Evolutionary conservation across 1,140 invertebrate genomes (phyloP).

Genomic region (Venturia canescens): DNA sequence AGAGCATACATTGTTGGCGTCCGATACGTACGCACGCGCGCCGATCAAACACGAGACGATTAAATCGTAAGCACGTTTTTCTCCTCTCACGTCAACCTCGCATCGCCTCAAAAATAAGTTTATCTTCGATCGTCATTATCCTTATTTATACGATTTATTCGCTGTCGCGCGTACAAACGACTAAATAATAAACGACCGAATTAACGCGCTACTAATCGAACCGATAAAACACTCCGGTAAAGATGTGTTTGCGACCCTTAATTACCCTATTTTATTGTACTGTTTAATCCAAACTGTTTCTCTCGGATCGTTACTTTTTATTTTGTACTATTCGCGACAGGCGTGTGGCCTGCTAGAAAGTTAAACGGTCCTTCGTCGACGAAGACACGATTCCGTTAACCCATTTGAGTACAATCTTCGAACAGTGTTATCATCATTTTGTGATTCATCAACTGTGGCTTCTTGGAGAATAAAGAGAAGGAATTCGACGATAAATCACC

Average conservation of each 20-base stretch:
- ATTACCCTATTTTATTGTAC: background rate
- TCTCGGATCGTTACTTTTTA: background rate
- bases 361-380: background rate
- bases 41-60: slow-evolving; percentile 28
- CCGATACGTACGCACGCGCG: slow-evolving; percentile 60
- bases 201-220: background rate
- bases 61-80: slow-evolving; percentile 45
- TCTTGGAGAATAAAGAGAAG: background rate
- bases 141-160: background rate
- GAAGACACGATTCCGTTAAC: background rate
- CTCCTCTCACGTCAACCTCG: background rate
- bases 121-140: background rate
- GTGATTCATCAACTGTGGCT: background rate
- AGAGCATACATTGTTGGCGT: slow-evolving; percentile 65
- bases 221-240: background rate
- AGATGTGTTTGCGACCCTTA: background rate
- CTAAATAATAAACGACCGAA: background rate
- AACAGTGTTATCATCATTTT: background rate
- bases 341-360: background rate
- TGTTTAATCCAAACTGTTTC: background rate
- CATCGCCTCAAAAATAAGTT: slow-evolving; percentile 18
- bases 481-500: background rate
- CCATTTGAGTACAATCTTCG: background rate
- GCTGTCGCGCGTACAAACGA: background rate
- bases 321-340: background rate